These are phyloP conservation scores for Idaea aversata DNA, from an alignment of 2,888 invertebrate genomes.

Conservation along the genomic window DNA sequence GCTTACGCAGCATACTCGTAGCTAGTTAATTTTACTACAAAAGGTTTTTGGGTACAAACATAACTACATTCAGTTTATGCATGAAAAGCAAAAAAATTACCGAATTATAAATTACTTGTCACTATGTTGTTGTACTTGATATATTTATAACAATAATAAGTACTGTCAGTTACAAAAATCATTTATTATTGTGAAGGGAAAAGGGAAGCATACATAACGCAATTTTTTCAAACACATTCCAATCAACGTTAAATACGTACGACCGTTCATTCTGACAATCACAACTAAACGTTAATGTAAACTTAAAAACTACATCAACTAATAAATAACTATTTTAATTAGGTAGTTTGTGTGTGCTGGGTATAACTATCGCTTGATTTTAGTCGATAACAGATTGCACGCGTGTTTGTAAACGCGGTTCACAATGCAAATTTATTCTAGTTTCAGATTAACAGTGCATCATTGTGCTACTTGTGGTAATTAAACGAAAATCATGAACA, in stretches of 20 bases:
- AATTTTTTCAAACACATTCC: too few species aligned
- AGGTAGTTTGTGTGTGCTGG: constrained; percentile 30
- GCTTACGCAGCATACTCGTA: not conserved
- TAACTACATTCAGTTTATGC: not conserved
- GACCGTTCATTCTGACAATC: too few species aligned
- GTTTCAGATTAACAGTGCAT: constrained; percentile 68
- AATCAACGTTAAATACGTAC: too few species aligned
- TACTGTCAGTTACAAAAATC: too few species aligned
- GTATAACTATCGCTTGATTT: constrained; percentile 44
- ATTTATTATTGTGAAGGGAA: too few species aligned
- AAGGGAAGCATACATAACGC: too few species aligned
- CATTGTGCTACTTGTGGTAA: constrained; percentile 67
- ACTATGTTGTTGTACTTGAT: too few species aligned
- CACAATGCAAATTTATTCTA: constrained; percentile 75
- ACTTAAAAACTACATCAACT: not conserved
- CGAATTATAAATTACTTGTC: too few species aligned
- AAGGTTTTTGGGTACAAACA: not conserved
- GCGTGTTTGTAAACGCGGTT: constrained; percentile 49
- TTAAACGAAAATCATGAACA: constrained; percentile 47
- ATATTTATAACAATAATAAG: too few species aligned
- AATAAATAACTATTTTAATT: not conserved
- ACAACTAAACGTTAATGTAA: too few species aligned
- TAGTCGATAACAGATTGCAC: constrained; percentile 48
- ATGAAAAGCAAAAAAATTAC: not conserved
- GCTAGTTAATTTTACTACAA: constrained; percentile 1